phyloP scores from a whole-genome alignment of 2,113 vertebrate species.

The Mus pahari region DNA sequence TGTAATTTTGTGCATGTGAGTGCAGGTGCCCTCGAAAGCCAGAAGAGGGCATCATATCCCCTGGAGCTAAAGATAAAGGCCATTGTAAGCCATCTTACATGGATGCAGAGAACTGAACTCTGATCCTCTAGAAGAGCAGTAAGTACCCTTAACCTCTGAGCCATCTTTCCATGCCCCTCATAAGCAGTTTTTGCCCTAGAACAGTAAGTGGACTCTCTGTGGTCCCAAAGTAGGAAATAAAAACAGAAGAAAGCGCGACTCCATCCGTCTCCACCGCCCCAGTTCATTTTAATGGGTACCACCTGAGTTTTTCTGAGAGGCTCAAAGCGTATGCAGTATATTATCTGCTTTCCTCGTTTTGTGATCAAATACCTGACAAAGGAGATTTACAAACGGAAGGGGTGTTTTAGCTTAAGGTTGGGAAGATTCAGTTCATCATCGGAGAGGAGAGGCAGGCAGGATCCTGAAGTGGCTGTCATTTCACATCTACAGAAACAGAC shows the following conservation, averaged over 20 bases:
- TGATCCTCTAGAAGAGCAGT: neutral
- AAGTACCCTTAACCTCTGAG: neutral
- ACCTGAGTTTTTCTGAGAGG: constrained; percentile 18
- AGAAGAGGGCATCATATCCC: neutral
- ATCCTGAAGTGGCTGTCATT: no score
- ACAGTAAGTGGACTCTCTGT: neutral
- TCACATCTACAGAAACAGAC: neutral
- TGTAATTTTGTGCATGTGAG: neutral
- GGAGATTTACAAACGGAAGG: neutral
- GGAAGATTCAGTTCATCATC: neutral
- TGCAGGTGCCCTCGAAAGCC: neutral
- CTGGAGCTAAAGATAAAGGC: no score
- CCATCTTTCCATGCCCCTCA: no score
- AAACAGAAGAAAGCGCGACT: neutral
- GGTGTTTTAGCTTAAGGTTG: neutral
- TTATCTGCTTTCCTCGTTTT: neutral
- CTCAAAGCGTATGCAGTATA: constrained; percentile 41
- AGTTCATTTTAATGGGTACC: neutral
- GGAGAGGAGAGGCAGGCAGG: neutral
- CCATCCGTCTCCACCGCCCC: neutral
- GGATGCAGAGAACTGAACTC: no score
- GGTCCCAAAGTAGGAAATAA: neutral
- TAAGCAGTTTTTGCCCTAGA: neutral
- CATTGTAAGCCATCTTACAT: neutral
- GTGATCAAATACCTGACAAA: neutral